Percentiles rank a stretch among this genome's conserved stretches.
Evolutionary conservation across 2,888 invertebrate species (phyloP).

Genomic region (Spisula subtruncata): DNA sequence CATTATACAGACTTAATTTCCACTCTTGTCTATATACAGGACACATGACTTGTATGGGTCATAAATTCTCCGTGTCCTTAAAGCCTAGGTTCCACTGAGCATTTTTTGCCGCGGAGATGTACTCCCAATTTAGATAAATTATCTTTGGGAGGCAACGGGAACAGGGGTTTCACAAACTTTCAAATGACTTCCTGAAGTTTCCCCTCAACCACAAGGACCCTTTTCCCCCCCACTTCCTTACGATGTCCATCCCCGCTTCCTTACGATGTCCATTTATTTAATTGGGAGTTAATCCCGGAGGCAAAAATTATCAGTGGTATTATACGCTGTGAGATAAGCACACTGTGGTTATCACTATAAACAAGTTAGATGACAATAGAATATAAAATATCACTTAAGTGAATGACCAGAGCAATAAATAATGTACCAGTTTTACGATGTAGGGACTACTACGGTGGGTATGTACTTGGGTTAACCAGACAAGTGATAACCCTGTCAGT

Average conservation of each 20-base stretch:
- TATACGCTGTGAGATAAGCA: background rate
- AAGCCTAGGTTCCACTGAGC: too few species aligned
- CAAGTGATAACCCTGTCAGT: background rate
- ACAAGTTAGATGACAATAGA: slow-evolving; percentile 18
- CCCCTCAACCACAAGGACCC: too few species aligned
- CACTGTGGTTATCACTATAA: slow-evolving; percentile 10
- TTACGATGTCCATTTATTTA: too few species aligned
- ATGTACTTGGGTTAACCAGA: slow-evolving; percentile 15
- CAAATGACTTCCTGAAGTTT: too few species aligned
- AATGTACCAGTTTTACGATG: background rate
- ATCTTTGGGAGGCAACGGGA: too few species aligned
- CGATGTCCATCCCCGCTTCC: too few species aligned
- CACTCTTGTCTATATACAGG: too few species aligned
- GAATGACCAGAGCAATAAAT: background rate
- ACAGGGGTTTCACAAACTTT: too few species aligned
- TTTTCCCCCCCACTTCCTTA: too few species aligned
- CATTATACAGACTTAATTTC: background rate
- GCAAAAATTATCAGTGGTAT: background rate
- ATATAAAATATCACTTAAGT: slow-evolving; percentile 11
- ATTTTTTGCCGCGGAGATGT: too few species aligned
- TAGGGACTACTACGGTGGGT: background rate
- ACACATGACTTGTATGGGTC: background rate
- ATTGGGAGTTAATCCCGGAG: too few species aligned
- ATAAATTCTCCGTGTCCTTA: background rate
- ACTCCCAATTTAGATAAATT: too few species aligned